Evolutionary conservation across 1,140 invertebrate species (phyloP).

Genomic region (Patella vulgata): DNA sequence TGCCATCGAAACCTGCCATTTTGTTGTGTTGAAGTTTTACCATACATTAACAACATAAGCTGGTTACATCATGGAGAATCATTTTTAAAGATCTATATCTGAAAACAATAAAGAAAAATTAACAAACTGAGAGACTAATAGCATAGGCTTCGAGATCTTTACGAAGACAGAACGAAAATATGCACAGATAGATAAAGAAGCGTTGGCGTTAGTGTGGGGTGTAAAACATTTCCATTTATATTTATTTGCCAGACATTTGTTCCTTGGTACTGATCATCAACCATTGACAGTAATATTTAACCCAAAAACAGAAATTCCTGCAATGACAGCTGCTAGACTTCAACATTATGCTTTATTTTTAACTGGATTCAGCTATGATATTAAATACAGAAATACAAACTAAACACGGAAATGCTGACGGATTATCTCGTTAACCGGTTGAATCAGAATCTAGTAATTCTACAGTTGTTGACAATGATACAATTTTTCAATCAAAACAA

Average conservation of each 20-base stretch:
- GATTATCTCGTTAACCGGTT: constrained; percentile 16
- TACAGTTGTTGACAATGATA: neutral
- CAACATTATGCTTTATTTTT: constrained; percentile 53
- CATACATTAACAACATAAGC: no score
- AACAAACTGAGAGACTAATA: constrained; percentile 61
- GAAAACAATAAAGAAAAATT: no score
- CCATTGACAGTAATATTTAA: constrained; percentile 65
- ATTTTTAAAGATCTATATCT: no score
- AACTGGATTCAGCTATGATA: constrained; percentile 19
- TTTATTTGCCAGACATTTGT: constrained; percentile 63
- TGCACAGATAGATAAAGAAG: constrained; percentile 68
- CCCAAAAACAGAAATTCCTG: constrained; percentile 48
- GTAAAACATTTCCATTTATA: constrained; percentile 63
- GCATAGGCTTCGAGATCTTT: constrained; percentile 66
- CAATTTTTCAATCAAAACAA: constrained; percentile 5
- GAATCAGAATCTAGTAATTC: neutral
- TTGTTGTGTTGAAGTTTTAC: no score
- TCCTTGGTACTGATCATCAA: constrained; percentile 67
- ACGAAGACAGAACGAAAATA: constrained; percentile 68
- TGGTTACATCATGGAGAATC: no score
- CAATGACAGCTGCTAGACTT: constrained; percentile 19
- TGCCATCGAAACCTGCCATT: no score
- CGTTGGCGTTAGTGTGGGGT: constrained; percentile 66
- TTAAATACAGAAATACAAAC: constrained; percentile 51
- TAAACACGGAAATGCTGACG: constrained; percentile 20